phyloP scores from a whole-genome alignment of 2,888 invertebrate species.

The Rhamnusium bicolor region DNA sequence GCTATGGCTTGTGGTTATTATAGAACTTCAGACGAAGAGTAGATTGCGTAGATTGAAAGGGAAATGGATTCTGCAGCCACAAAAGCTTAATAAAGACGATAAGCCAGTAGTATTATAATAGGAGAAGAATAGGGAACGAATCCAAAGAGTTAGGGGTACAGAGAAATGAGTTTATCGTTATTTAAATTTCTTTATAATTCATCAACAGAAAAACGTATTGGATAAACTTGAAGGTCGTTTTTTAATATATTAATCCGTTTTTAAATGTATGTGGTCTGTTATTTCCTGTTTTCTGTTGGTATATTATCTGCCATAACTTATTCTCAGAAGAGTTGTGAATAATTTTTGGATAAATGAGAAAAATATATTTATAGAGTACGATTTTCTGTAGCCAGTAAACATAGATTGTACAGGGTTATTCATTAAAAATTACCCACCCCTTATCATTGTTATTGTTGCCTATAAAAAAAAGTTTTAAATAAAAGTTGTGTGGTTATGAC shows the following conservation, averaged over 20 bases:
- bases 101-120: background rate
- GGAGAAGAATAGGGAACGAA: background rate
- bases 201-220: background rate
- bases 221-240: background rate
- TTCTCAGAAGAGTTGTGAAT: no score
- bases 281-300: no score
- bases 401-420: no score
- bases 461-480: no score
- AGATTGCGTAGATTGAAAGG: background rate
- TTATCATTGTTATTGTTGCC: no score
- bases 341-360: no score
- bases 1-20: background rate
- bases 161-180: background rate
- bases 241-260: background rate
- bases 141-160: background rate
- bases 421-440: no score
- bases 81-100: constrained; percentile 1
- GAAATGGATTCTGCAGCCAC: background rate
- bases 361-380: no score
- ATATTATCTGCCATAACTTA: background rate
- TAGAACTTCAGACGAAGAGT: background rate
- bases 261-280: background rate
- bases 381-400: no score
- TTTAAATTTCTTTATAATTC: background rate
- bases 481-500: no score